A percentile compares a stretch with the other conserved stretches of the same genome.
These are phyloP conservation scores for Sarcophaga caerulescens DNA, from an alignment of 2,888 invertebrate species.

Conservation along the genomic window DNA sequence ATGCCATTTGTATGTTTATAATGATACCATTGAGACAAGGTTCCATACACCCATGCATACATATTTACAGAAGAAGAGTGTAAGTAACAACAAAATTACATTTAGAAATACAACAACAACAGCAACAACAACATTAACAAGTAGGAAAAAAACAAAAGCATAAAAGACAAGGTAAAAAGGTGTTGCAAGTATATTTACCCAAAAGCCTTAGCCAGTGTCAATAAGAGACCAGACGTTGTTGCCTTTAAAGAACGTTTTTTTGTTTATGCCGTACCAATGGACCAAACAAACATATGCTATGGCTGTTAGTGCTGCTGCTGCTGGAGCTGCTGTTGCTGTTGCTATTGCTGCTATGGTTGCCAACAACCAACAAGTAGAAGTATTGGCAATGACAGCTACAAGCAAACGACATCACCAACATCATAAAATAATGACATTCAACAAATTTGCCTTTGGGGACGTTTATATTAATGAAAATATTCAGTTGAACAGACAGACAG, in stretches of 20 bases:
- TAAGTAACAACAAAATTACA: not conserved
- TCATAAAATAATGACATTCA: constrained; percentile 65
- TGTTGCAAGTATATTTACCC: constrained; percentile 56
- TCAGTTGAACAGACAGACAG: constrained; percentile 51
- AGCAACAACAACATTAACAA: not conserved
- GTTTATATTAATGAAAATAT: constrained; percentile 64
- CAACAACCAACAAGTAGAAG: constrained; percentile 32
- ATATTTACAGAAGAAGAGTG: not conserved
- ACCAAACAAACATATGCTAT: constrained; percentile 59
- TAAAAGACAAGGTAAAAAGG: constrained; percentile 26
- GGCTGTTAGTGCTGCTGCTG: not conserved
- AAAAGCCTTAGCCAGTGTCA: constrained; percentile 34
- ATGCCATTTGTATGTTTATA: constrained; percentile 15
- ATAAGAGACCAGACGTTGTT: constrained; percentile 25
- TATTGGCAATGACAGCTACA: constrained; percentile 35
- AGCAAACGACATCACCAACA: constrained; percentile 26
- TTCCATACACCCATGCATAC: too few relatives aligned
- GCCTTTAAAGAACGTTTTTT: not conserved
- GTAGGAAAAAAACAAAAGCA: constrained; percentile 2
- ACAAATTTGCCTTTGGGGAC: constrained; percentile 67
- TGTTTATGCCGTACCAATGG: constrained; percentile 1
- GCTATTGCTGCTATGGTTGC: not conserved
- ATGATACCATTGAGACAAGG: constrained; percentile 3
- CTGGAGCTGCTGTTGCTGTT: too few relatives aligned
- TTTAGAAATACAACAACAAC: not conserved